phyloP scores from a whole-genome alignment of 2,797 vertebrate genomes.

The Neomorphus geoffroyi region DNA sequence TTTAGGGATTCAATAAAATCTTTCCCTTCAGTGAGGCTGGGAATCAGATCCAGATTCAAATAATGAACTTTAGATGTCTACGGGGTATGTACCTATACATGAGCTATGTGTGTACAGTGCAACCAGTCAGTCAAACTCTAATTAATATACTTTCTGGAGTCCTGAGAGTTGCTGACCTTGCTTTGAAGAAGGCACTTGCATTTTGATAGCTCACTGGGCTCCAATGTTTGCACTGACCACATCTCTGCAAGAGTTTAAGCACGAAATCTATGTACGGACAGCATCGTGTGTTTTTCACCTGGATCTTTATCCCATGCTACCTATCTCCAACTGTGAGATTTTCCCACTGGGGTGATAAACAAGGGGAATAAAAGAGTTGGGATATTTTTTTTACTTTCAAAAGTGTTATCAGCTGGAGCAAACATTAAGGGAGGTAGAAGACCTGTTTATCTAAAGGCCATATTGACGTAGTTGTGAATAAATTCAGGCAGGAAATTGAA shows the following conservation, averaged over 20 bases:
- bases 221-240: neutral
- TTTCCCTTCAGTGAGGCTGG: neutral
- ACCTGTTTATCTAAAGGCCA: conserved; percentile 9
- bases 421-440: neutral
- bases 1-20: neutral
- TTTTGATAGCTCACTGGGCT: neutral
- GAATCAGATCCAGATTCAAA: neutral
- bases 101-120: fast-evolving
- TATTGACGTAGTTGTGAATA: neutral
- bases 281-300: neutral
- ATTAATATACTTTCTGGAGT: neutral
- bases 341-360: neutral
- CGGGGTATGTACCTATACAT: neutral
- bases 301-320: neutral
- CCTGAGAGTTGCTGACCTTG: neutral
- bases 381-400: neutral
- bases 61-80: neutral
- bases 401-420: neutral
- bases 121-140: neutral
- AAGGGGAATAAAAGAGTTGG: neutral
- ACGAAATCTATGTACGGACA: neutral
- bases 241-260: neutral
- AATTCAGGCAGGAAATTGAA: conserved; percentile 11
- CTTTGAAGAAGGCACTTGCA: neutral
- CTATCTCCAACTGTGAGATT: neutral